phyloP scores from a whole-genome alignment of 2,113 vertebrate genomes.

The Thunnus maccoyii region DNA sequence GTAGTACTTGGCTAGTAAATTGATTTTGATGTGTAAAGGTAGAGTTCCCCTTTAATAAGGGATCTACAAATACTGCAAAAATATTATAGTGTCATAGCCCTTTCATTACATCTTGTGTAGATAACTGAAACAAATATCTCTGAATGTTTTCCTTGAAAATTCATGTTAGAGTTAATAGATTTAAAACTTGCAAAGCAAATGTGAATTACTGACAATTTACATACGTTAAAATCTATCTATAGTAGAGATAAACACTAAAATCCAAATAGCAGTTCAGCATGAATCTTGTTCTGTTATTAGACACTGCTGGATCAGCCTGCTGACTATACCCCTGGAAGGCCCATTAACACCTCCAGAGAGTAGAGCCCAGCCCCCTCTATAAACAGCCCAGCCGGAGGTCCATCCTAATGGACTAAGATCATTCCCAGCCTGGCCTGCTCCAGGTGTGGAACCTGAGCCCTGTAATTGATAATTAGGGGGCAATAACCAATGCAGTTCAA shows the following conservation, averaged over 20 bases:
- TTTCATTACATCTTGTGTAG: not conserved
- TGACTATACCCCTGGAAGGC: constrained; percentile 69
- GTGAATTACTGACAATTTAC: not conserved
- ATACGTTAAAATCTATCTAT: not conserved
- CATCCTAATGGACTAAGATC: constrained; percentile 80
- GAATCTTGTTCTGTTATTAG: constrained; percentile 40
- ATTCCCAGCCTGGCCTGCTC: constrained; percentile 83
- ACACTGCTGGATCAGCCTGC: constrained; percentile 54
- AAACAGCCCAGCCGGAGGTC: constrained; percentile 80
- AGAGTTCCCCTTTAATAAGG: too few relatives aligned
- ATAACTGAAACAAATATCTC: not conserved
- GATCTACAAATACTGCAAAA: not conserved
- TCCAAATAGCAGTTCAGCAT: constrained; percentile 23
- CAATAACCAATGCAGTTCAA: constrained; percentile 77
- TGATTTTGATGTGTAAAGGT: too few relatives aligned
- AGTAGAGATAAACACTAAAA: not conserved
- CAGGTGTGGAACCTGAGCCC: constrained; percentile 81
- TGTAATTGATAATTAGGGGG: constrained; percentile 87
- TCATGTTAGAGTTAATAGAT: not conserved
- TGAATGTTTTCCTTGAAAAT: constrained; percentile 7
- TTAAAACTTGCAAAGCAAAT: not conserved
- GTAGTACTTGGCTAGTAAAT: too few relatives aligned
- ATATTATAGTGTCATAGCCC: not conserved
- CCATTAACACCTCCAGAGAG: constrained; percentile 82
- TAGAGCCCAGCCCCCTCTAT: constrained; percentile 75